Evolutionary conservation across 2,888 invertebrate genomes (phyloP).

Genomic region (Hoplodrina blanda): DNA sequence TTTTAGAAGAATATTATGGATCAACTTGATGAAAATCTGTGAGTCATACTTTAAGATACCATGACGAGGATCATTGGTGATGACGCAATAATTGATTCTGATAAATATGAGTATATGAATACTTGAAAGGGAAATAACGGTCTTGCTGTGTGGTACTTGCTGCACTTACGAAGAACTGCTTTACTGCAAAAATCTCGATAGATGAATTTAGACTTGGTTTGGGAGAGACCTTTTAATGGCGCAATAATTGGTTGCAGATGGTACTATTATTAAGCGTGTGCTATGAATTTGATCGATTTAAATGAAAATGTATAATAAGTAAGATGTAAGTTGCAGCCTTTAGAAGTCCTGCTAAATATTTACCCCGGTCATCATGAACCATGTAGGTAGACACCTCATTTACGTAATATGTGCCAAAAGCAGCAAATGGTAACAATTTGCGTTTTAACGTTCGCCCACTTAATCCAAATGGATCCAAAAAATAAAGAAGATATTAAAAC

Average conservation of each 20-base stretch:
- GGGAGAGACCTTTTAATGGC: no score
- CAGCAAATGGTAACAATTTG: neutral
- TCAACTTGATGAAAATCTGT: neutral
- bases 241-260: neutral
- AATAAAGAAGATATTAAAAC: no score
- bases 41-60: neutral
- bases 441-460: neutral
- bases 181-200: no score
- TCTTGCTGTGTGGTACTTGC: no score
- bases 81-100: neutral
- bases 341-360: neutral
- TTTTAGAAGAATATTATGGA: neutral
- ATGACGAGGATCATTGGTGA: no score
- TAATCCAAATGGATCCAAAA: neutral
- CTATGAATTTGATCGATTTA: neutral
- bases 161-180: no score
- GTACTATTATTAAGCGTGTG: neutral
- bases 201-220: no score
- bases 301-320: neutral
- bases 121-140: no score
- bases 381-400: neutral
- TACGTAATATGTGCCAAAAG: neutral
- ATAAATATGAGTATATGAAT: neutral
- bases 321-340: neutral
- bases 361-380: neutral